Evolutionary conservation across 2,888 invertebrate genomes (phyloP), one percentile per base, ranked within the genome.

Genomic region (Caenorhabditis macrosperma): DNA sequence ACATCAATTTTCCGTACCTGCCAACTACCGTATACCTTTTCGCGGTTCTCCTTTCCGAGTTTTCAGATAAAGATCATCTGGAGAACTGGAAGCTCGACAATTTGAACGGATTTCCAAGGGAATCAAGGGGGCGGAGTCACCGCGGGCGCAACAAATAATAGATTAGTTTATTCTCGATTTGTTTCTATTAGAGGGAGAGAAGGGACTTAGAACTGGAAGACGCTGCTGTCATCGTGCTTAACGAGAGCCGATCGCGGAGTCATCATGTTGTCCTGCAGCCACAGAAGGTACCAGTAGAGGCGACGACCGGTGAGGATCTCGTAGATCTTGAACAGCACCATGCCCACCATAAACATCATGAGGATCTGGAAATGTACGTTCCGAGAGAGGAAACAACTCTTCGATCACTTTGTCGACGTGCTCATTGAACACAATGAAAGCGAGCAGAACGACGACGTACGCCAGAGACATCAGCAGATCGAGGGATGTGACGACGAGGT

Each of bases 201-300:
- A 50, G 20, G 15, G 35, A 28, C 12, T 81, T 46, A 85, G 72
- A 85, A 85, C 44, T 86, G 86, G 57, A 86, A 86, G 22, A 71
- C 69, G 30, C 67, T 61, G 48, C 81, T 83, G 22, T 85, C 83
- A n/a, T 83, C 67, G 41, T 80, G 71, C 35, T 78, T 71, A 17
- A 86, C 74, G 5, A 86, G 59, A 1, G 85, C 82, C 2, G 82
- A 82, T 24, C 84, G 69, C 10, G 86, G 86, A 20, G 82, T 75
- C 64, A 80, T 69, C 48, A 84, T 68, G 41, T 79, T 78, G 50
- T 87, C 87, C 44, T 83, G 78, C n/a, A 69, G 50, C 77, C 83
- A 85, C 17, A 85, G 81, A 17, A 84, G 77, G 59, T 82, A 87
- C 86, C 86, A 87, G 68, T 86, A 87, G 9, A 87, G 82, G n/a